Evolutionary conservation across 1,140 invertebrate species (phyloP).

Genomic region (Wiebesia pumilae): DNA sequence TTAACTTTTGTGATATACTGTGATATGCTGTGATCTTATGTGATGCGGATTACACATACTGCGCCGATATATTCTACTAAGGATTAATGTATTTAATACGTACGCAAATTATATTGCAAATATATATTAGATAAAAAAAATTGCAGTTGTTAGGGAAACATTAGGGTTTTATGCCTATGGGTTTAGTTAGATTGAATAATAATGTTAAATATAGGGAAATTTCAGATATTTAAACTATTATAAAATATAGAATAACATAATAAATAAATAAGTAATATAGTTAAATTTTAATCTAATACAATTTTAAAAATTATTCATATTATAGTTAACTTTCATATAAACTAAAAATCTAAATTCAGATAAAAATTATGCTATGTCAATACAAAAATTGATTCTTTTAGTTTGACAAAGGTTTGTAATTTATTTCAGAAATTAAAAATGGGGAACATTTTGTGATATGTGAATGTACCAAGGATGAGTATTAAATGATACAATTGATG

Average conservation of each 20-base stretch:
- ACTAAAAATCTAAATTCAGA: neutral
- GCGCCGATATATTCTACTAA: neutral
- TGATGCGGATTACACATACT: neutral
- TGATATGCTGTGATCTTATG: slow-evolving; percentile 40
- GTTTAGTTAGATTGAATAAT: neutral
- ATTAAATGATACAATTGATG: slow-evolving; percentile 4
- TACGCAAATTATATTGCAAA: slow-evolving; percentile 34
- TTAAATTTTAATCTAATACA: neutral
- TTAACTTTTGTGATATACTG: slow-evolving; percentile 45
- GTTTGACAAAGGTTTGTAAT: neutral
- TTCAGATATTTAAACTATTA: neutral
- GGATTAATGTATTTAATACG: neutral
- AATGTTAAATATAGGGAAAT: neutral
- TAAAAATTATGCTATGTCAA: neutral
- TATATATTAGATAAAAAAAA: slow-evolving; percentile 34
- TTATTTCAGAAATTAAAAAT: neutral
- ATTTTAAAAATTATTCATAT: neutral
- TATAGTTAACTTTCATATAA: neutral
- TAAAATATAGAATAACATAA: slow-evolving; percentile 9
- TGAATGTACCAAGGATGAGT: neutral
- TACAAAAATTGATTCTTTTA: neutral
- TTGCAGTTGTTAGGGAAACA: neutral
- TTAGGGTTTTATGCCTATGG: neutral
- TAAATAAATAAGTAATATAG: neutral
- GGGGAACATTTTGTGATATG: neutral